These are phyloP conservation scores for Yponomeuta sedellus DNA, from an alignment of 2,888 invertebrate species.

Conservation along the genomic window DNA sequence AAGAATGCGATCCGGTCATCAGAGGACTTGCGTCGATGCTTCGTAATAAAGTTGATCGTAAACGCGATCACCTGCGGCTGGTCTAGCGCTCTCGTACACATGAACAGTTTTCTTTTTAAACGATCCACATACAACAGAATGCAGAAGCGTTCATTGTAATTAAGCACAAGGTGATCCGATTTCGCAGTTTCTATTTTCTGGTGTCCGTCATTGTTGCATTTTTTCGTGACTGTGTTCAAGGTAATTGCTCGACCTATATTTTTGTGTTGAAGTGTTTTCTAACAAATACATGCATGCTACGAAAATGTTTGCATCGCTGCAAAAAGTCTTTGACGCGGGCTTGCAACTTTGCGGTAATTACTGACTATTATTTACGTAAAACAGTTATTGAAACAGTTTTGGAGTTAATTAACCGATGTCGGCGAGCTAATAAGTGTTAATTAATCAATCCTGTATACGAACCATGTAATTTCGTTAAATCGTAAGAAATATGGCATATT, in stretches of 20 bases:
- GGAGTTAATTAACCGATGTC: neutral
- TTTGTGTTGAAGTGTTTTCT: slow-evolving; percentile 23
- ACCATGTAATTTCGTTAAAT: neutral
- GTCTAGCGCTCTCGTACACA: slow-evolving; percentile 20
- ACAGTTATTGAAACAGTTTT: slow-evolving; percentile 1
- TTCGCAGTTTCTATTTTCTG: slow-evolving; percentile 31
- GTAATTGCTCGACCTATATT: slow-evolving; percentile 46
- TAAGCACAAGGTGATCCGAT: slow-evolving; percentile 51
- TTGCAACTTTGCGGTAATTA: slow-evolving; percentile 3
- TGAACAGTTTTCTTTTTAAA: slow-evolving; percentile 17
- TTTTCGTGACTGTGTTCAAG: slow-evolving; percentile 41
- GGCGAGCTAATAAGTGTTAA: neutral
- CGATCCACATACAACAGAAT: neutral
- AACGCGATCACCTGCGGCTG: slow-evolving; percentile 39
- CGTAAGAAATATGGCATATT: neutral
- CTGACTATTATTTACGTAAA: slow-evolving; percentile 2
- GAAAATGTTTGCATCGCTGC: neutral
- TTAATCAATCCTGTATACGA: neutral
- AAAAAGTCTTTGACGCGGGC: slow-evolving; percentile 1
- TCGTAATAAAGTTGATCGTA: slow-evolving; percentile 38
- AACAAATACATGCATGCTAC: neutral
- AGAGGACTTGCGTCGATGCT: slow-evolving; percentile 38
- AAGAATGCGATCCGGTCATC: slow-evolving; percentile 43
- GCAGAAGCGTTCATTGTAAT: slow-evolving; percentile 32
- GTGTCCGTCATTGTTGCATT: slow-evolving; percentile 33